Evolutionary conservation across 2,113 vertebrate species (phyloP), one percentile per base, ranked within the genome.

Genomic region (Nothoprocta perdicaria): DNA sequence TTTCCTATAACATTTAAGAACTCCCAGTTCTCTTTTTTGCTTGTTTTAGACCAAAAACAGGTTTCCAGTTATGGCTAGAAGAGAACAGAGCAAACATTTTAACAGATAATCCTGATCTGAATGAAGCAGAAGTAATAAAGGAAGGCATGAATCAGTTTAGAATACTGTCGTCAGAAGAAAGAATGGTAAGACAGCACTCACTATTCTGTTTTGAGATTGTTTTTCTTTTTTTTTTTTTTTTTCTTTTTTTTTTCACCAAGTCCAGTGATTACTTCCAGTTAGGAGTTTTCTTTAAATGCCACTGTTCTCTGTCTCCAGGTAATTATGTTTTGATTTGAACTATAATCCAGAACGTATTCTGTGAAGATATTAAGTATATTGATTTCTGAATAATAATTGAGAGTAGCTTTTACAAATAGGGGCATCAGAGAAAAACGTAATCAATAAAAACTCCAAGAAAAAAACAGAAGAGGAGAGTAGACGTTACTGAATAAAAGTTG

Each of bases 11-110:
- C 40, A 79, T 81, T 80, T 60, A 66, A 63, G 69, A 82, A 57
- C 1, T 4, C 73, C 1, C 19, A 41, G 2, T 55, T 66, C 27
- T 86, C 21, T 48, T 50, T 12, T 88, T 78, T 84, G 90, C 35
- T 89, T 89, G 33, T 87, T 93, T 89, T 93, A 99, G 99, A 80
- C 98, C 98, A 4, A 99, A 97, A 97, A 99, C 99, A 3, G 99
- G 99, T 29, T 99, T 99, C 97, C 98, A 99, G 96, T 97, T 98
- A 80, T 99, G 99, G 99, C 95, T 99, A 4, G 98, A 99, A 86
- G 98, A 99, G 96, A 98, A 99, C 90, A 98, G 99, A 96, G 98
- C 98, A 94, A 96, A 68, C 65, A 99, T 99, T 94, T 76, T 98
- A 33, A 92, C 97, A 8, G 98, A 98, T 80, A 97, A 97, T 57